Evolutionary conservation across 2,888 invertebrate genomes (phyloP).

Genomic region (Leptopilina myrica): DNA sequence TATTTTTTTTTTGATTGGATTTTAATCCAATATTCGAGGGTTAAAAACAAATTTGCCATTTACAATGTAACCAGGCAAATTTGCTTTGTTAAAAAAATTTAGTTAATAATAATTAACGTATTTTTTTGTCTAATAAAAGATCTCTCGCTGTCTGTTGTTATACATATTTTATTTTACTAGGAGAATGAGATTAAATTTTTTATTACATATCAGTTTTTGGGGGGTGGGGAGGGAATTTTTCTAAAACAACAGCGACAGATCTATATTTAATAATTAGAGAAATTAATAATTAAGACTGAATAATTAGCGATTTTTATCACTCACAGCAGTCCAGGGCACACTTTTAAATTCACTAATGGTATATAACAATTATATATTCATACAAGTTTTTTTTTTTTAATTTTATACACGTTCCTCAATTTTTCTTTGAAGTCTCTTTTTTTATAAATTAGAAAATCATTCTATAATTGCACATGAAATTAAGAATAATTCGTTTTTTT

Average conservation of each 20-base stretch:
- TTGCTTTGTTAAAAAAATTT: conserved; percentile 27
- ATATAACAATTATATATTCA: conserved; percentile 36
- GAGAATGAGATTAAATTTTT: neutral
- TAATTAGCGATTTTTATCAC: conserved; percentile 17
- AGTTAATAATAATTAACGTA: conserved; percentile 13
- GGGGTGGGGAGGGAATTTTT: neutral
- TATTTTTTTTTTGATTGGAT: neutral
- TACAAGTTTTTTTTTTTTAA: conserved; percentile 3
- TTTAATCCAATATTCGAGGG: conserved; percentile 13
- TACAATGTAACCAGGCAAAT: conserved; percentile 16
- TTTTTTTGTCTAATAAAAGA: conserved; percentile 3
- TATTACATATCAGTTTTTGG: neutral
- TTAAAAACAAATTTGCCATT: conserved; percentile 11
- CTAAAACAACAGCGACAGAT: conserved; percentile 12
- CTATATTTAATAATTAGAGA: neutral
- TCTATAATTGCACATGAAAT: conserved; percentile 31
- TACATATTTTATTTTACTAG: neutral
- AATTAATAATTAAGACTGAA: neutral
- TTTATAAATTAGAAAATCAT: conserved; percentile 3
- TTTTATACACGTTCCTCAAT: neutral
- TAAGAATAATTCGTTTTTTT: conserved; percentile 5
- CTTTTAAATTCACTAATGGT: conserved; percentile 11
- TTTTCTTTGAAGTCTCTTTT: conserved; percentile 14
- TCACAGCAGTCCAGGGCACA: conserved; percentile 27
- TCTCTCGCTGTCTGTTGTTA: conserved; percentile 13